These are phyloP conservation scores for Rhineura floridana DNA, from an alignment of 2,113 vertebrate genomes.

Conservation along the genomic window DNA sequence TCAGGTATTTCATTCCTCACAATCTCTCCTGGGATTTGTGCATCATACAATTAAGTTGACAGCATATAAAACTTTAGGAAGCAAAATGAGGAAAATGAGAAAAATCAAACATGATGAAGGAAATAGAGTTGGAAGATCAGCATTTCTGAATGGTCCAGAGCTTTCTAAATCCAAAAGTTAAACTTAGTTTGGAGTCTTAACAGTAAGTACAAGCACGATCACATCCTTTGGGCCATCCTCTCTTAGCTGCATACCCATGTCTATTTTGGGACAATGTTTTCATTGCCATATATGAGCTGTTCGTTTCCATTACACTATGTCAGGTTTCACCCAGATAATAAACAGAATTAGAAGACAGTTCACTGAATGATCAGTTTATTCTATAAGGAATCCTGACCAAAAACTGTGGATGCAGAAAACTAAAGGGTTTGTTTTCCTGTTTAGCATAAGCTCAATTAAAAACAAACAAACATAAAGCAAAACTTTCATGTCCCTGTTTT, in stretches of 20 bases:
- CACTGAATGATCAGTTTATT: constrained; percentile 17
- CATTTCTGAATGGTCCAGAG: neutral
- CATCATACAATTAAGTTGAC: neutral
- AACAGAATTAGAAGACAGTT: constrained; percentile 9
- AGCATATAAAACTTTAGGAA: neutral
- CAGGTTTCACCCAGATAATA: constrained; percentile 22
- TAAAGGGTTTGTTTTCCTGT: constrained; percentile 12
- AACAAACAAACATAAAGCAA: neutral
- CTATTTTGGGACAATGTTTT: constrained; percentile 54
- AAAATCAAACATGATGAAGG: constrained; percentile 17
- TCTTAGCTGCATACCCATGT: neutral
- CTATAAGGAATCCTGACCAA: neutral
- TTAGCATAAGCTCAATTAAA: neutral
- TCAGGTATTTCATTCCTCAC: neutral
- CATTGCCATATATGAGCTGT: constrained; percentile 25
- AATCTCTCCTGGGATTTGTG: neutral
- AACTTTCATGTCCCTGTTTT: too few species aligned
- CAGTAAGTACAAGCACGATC: neutral
- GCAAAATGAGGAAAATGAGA: constrained; percentile 17
- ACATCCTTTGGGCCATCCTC: neutral
- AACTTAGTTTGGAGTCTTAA: constrained; percentile 27
- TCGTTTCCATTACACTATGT: constrained; percentile 44
- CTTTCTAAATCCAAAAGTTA: neutral
- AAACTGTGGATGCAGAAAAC: neutral
- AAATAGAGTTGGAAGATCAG: constrained; percentile 14